Conservation (phyloP, 2,113 vertebrate genomes). For the Saimiri boliviensis region DNA sequence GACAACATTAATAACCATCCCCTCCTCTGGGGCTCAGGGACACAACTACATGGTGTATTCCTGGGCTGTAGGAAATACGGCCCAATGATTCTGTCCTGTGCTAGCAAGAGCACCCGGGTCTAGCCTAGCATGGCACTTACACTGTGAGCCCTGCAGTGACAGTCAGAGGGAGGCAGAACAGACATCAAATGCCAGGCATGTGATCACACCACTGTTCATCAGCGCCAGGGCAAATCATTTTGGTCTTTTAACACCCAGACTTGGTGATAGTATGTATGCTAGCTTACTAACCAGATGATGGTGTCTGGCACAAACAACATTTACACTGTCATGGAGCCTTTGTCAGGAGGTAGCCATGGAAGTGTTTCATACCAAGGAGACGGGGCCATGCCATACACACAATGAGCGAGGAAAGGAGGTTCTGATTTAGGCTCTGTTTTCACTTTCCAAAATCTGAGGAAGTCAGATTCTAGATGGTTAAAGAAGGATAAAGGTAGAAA, state of each 20-base stretch:
- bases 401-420: neutral
- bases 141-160: neutral
- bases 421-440: neutral
- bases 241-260: neutral
- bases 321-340: slow-evolving; percentile 68
- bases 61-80: neutral
- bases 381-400: neutral
- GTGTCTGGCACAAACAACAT: neutral
- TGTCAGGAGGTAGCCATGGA: neutral
- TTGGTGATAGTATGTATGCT: neutral
- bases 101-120: neutral
- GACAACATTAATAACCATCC: no score
- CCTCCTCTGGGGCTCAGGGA: neutral
- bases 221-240: neutral
- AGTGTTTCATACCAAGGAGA: neutral
- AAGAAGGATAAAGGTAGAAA: neutral
- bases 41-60: neutral
- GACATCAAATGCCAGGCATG: neutral
- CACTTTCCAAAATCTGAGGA: neutral
- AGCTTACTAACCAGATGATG: neutral
- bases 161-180: neutral
- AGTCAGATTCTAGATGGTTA: neutral
- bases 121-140: neutral
- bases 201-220: neutral
- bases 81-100: neutral